phyloP scores from a whole-genome alignment of 2,888 invertebrate genomes.

The Ypsolopha sequella region DNA sequence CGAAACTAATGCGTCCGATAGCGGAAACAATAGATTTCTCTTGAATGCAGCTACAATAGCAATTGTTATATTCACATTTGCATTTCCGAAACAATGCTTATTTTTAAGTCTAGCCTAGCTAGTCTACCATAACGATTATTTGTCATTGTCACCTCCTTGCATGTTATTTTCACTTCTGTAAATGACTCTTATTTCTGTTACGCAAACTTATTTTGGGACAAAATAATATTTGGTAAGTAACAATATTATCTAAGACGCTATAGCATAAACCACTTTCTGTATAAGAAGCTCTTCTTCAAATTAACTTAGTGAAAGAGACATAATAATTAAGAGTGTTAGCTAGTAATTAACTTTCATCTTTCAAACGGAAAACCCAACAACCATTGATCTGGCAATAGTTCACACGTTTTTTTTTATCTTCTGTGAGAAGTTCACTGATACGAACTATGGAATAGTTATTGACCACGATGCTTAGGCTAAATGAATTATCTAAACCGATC shows the following conservation, averaged over 20 bases:
- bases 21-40: constrained; percentile 26
- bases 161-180: too few relatives aligned
- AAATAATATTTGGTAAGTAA: neutral
- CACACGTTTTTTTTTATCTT: constrained; percentile 39
- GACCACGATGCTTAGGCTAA: neutral
- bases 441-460: neutral
- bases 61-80: constrained; percentile 2
- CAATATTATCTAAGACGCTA: neutral
- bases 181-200: neutral
- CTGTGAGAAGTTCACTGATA: constrained; percentile 9
- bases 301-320: neutral
- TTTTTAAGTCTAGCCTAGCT: too few relatives aligned
- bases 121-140: too few relatives aligned
- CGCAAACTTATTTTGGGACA: neutral
- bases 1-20: constrained; percentile 18
- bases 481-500: too few relatives aligned
- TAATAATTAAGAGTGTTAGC: constrained; percentile 13
- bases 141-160: too few relatives aligned
- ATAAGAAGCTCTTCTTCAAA: neutral
- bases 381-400: constrained; percentile 36
- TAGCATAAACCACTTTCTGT: neutral
- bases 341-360: constrained; percentile 44
- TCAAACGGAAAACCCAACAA: constrained; percentile 26
- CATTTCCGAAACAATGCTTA: neutral
- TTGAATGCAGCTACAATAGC: constrained; percentile 15